Base-by-base conservation (phyloP, 2,797 vertebrate species). In the Crypturellus tataupa region DNA sequence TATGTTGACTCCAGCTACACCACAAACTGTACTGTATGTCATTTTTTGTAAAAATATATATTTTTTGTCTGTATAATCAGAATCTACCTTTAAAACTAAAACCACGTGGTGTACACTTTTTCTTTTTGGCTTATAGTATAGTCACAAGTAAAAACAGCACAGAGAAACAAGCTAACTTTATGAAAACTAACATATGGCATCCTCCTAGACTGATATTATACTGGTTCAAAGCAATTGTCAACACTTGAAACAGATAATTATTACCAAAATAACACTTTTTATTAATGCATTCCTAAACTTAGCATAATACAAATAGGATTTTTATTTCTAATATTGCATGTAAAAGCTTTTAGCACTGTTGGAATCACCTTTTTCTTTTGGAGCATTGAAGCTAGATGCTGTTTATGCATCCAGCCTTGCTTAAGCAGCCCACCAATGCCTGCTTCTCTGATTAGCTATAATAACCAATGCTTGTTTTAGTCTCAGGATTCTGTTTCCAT, bases 31-130 rank as follows among this genome's bases (percentile, higher is more conserved):
- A 24, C 7, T 27, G 3, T 80, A 42, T 10, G 4, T 13, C 15
- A 12, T 78, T 88, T 87, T 53, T 23, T 59, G 19, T 31, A 14
- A 80, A 63, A 83, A 56, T 14, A 2, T 39, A 39, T 81, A 24
- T 49, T 49, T 95, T 90, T 79, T 90, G 18, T 77, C 85, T 78
- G 46, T 63, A 77, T 82, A 85, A 80, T 86, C 29, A 59, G 9
- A 63, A 93, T 92, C 80, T 96, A 62, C 33, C 94, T 95, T 93
- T 85, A 46, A 49, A 93, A 93, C 46, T 92, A 81, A 67, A 83
- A 78, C 73, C 49, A 85, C 81, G 42, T 6, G 12, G 86, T 77
- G 23, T 80, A 68, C 69, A 94, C 96, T 51, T 18, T 70, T 90
- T 91, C 91, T 18, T 70, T 90, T 91, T 92, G 44, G 78, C 25